These are phyloP conservation scores for Morelia viridis DNA, from an alignment of 2,797 vertebrate species.

Conservation along the genomic window DNA sequence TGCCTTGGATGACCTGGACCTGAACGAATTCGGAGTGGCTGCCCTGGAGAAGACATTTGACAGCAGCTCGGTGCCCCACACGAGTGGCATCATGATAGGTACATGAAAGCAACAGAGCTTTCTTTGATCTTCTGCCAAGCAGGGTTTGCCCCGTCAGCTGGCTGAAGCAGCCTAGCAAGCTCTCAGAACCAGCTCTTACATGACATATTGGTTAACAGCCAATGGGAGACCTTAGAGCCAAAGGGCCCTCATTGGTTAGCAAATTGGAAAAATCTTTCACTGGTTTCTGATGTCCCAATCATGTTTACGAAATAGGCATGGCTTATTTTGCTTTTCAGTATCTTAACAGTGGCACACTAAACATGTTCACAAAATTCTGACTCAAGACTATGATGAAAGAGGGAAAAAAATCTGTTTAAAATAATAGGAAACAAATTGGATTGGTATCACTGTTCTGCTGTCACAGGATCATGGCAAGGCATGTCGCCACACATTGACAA, in stretches of 20 bases:
- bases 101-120: constrained; percentile 76
- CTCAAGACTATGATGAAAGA: constrained; percentile 21
- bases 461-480: constrained; percentile 57
- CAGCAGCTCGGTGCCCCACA: constrained; percentile 81
- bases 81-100: constrained; percentile 90
- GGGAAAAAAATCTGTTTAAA: constrained; percentile 36
- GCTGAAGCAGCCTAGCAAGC: constrained; percentile 65
- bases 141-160: constrained; percentile 71
- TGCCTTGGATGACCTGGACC: constrained; percentile 92
- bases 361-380: constrained; percentile 23
- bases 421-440: constrained; percentile 61
- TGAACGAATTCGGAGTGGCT: constrained; percentile 94
- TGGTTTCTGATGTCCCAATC: constrained; percentile 11
- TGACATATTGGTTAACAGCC: constrained; percentile 34
- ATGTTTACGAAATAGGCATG: constrained; percentile 49
- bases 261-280: constrained; percentile 1
- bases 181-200: constrained; percentile 46
- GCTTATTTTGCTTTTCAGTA: constrained; percentile 16
- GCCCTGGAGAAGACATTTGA: constrained; percentile 94
- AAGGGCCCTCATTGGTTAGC: constrained; percentile 39
- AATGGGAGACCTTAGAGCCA: constrained; percentile 50
- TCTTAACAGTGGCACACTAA: constrained; percentile 37
- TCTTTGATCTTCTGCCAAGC: constrained; percentile 74
- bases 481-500: constrained; percentile 58
- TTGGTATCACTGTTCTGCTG: constrained; percentile 62